Base-by-base conservation (phyloP, 37 sponge, comb jelly and placozoan species). In the Crambe crambe region DNA sequence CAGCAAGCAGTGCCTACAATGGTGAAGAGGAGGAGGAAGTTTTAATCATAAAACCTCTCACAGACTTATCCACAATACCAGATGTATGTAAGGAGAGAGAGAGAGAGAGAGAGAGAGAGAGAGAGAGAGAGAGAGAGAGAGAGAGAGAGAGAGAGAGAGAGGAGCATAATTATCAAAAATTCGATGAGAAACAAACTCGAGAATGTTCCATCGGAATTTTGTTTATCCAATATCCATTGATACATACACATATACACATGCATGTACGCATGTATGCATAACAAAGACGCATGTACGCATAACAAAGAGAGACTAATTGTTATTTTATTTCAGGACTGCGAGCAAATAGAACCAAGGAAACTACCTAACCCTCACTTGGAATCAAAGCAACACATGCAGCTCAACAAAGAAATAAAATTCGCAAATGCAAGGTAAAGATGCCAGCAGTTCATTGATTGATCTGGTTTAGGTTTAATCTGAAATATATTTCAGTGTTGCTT, bases 321-420 rank as follows among this genome's bases (percentile, higher is more conserved):
- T n/a, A n/a, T n/a, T n/a, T n/a, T n/a, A n/a, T n/a, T n/a, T n/a
- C 69, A 84, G 85, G 86, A 79, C 31, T 61, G 64, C 25, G 42
- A 37, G 15, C 74, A 74, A 68, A 65, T 86, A n/a, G 80, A 86
- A 17, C 80, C 80, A 0, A 86, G 79, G 80, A 86, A 56, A 25
- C 12, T 86, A 26, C 54, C 59, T 38, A 86, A 86, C 43, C 86
- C 86, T 39, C 73, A 72, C 79, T 37, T 51, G 74, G 74, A 63
- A 12, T 89, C 89, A 0, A 83, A 62, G 35, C 25, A 37, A 26
- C 85, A 83, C 68, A 21, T 70, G 15, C 51, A 70, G 31, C 59
- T 89, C 39, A 75, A 89, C 79, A 89, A 78, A 56, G 89, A 89
- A 59, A 67, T 89, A 21, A 82, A 71, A 78, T 58, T 89, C 2